phyloP scores from a whole-genome alignment of 1,140 invertebrate genomes.

The Macrosteles quadrilineatus region DNA sequence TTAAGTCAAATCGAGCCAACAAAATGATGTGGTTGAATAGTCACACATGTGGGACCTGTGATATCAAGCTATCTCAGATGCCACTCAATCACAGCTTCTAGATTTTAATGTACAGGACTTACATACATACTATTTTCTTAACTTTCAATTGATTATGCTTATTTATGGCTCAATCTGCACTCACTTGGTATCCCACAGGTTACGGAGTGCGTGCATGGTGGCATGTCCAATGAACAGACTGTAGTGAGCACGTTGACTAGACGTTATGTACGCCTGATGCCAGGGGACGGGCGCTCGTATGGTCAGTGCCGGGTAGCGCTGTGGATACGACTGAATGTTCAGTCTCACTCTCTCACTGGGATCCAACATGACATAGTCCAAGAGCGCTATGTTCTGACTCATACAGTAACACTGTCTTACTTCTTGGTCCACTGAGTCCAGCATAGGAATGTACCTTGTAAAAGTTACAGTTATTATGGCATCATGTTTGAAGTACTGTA shows the following conservation, averaged over 20 bases:
- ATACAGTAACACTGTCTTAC: conserved; percentile 62
- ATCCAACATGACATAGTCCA: conserved; percentile 74
- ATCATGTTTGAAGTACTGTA: no score
- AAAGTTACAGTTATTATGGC: no score
- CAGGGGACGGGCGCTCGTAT: conserved; percentile 79
- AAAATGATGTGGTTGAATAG: no score
- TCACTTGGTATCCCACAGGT: conserved; percentile 72
- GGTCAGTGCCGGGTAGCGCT: conserved; percentile 59
- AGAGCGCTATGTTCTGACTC: conserved; percentile 62
- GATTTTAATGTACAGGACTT: no score
- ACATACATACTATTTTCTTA: no score
- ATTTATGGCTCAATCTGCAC: no score
- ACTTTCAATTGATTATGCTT: no score
- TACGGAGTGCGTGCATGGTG: conserved; percentile 63
- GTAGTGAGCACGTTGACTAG: conserved; percentile 59
- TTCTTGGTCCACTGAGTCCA: conserved; percentile 53
- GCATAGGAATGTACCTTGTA: conserved; percentile 19
- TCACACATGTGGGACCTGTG: no score
- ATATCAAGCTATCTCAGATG: no score
- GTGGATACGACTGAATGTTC: conserved; percentile 60
- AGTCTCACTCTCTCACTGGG: conserved; percentile 62
- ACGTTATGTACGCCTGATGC: conserved; percentile 61
- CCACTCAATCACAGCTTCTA: no score
- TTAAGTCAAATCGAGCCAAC: no score
- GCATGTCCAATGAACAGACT: conserved; percentile 71